These are phyloP conservation scores for Idaea dimidiata DNA, from an alignment of 2,888 invertebrate species.

Conservation along the genomic window DNA sequence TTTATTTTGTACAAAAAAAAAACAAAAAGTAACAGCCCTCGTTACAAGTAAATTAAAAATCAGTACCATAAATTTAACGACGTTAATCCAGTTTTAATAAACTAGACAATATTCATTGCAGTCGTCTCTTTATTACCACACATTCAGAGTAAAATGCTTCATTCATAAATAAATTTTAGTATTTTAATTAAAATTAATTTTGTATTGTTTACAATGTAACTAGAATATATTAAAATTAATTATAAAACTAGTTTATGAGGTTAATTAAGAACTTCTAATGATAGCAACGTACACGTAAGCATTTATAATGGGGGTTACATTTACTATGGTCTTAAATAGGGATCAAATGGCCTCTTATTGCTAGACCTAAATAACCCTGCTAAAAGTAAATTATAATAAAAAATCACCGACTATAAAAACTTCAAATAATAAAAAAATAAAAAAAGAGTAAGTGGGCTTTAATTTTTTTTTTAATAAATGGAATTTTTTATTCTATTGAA, in stretches of 20 bases:
- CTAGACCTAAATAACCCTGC: too few species aligned
- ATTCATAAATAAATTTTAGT: not conserved
- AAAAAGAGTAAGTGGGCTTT: too few species aligned
- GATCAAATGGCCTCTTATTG: too few species aligned
- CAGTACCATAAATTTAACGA: not conserved
- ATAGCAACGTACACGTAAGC: too few species aligned
- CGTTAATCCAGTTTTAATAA: slow-evolving; percentile 1
- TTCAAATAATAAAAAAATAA: too few species aligned
- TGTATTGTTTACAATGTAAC: not conserved
- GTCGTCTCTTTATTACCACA: slow-evolving; percentile 46
- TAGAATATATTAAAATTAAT: not conserved
- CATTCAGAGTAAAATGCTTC: not conserved
- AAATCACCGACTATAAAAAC: too few species aligned
- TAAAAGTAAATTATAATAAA: too few species aligned
- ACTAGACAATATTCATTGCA: slow-evolving; percentile 42
- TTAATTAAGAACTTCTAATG: not conserved
- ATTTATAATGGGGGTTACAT: too few species aligned
- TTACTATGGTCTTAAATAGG: too few species aligned
- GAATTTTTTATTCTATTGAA: too few species aligned
- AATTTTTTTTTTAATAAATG: too few species aligned
- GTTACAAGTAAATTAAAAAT: not conserved
- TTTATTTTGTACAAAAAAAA: not conserved
- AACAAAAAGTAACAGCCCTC: not conserved
- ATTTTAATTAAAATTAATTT: not conserved
- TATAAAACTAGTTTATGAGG: not conserved